Evolutionary conservation across 2,113 vertebrate species (phyloP).

Genomic region (Megaceryle torquata): DNA sequence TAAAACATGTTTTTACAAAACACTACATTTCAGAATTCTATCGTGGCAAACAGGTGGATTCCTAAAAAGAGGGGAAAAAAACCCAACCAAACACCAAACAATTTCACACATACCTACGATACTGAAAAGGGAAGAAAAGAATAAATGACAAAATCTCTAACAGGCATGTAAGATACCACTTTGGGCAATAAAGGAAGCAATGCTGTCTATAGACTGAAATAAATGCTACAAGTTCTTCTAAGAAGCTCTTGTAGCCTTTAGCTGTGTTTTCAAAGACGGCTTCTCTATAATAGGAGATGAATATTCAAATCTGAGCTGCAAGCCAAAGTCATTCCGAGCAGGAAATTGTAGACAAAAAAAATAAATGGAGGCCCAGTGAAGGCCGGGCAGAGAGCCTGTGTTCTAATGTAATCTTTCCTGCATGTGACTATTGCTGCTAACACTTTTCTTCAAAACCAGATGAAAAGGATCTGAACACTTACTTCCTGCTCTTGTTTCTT

Average conservation of each 20-base stretch:
- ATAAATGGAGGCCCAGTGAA: neutral
- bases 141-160: neutral
- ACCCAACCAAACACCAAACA: too few species aligned
- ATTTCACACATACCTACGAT: neutral
- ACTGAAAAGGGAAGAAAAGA: neutral
- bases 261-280: neutral
- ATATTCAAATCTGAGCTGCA: neutral
- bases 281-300: neutral
- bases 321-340: neutral
- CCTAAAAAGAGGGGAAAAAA: neutral
- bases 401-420: neutral
- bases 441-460: neutral
- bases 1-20: neutral
- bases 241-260: neutral
- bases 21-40: neutral
- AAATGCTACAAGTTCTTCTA: neutral
- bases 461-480: neutral
- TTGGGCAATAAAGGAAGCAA: neutral
- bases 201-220: neutral
- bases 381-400: neutral
- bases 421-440: neutral
- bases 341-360: neutral
- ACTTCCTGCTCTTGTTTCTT: constrained; percentile 93
- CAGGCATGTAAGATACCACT: neutral
- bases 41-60: neutral